A percentile compares a stretch with the other conserved stretches of the same genome.
phyloP scores from a whole-genome alignment of 2,113 vertebrate species.

The Ammospiza nelsoni region DNA sequence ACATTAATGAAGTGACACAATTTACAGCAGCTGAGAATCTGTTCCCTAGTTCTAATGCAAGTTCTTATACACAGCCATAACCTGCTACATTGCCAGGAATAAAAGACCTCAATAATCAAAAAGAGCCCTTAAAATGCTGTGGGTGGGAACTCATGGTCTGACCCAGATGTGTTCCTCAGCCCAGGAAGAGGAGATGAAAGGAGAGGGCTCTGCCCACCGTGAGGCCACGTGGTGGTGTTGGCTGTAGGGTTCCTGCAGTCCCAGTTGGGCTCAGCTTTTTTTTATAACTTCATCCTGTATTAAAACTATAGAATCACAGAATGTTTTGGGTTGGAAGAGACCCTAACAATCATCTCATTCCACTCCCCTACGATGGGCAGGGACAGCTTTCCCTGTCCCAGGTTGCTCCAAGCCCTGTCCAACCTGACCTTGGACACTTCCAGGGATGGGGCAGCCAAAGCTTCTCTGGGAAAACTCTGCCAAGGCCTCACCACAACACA shows the following conservation, averaged over 20 bases:
- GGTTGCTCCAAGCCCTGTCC: not conserved
- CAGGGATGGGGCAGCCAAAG: not conserved
- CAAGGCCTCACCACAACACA: not conserved
- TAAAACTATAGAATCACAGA: not conserved
- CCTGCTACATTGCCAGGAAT: not conserved
- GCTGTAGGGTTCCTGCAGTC: fast-evolving
- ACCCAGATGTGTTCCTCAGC: not conserved
- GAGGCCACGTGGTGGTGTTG: fast-evolving
- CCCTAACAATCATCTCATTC: not conserved
- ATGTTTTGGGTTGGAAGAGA: not conserved
- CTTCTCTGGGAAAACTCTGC: not conserved
- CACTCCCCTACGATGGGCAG: not conserved
- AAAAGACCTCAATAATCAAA: not conserved
- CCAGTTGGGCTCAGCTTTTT: fast-evolving
- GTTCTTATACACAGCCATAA: not conserved
- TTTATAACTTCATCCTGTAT: not conserved
- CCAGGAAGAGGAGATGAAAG: not conserved
- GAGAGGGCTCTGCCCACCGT: not conserved
- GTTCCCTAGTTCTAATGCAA: not conserved
- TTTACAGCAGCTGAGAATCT: not conserved
- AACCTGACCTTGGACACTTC: not conserved
- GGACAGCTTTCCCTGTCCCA: not conserved
- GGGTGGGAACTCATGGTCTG: not conserved
- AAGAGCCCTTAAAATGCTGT: not conserved
- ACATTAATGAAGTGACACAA: not conserved